Percentiles rank a stretch among this genome's conserved stretches.
phyloP scores from a whole-genome alignment of 2,888 invertebrate species.

The Acleris holmiana region DNA sequence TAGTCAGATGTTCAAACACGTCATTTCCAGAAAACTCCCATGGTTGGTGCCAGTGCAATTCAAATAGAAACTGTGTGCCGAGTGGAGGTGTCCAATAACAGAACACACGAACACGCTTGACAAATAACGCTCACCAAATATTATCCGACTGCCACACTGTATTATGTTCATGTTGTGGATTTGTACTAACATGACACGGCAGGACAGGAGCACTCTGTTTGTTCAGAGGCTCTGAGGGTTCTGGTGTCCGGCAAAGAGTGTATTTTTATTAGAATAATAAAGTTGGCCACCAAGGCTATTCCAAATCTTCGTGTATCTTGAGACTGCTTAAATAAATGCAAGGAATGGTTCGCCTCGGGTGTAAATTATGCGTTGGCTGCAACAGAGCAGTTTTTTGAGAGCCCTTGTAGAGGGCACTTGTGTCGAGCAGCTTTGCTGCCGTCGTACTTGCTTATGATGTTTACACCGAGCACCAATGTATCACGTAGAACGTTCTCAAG shows the following conservation, averaged over 20 bases:
- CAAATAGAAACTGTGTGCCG: constrained; percentile 74
- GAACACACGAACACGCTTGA: constrained; percentile 79
- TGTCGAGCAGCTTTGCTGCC: constrained; percentile 61
- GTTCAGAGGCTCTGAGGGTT: constrained; percentile 68
- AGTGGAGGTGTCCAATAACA: constrained; percentile 80
- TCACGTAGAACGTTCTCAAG: constrained; percentile 45
- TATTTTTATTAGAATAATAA: constrained; percentile 36
- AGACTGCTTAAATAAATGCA: background rate
- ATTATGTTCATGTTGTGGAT: constrained; percentile 66
- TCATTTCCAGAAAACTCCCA: constrained; percentile 64
- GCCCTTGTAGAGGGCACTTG: constrained; percentile 64
- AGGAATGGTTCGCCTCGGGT: constrained; percentile 27
- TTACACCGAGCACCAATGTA: constrained; percentile 65
- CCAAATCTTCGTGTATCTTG: constrained; percentile 1
- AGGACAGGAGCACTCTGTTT: constrained; percentile 69
- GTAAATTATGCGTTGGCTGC: constrained; percentile 66
- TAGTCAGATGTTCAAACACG: constrained; percentile 60
- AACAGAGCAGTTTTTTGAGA: constrained; percentile 74
- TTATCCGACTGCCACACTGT: constrained; percentile 72
- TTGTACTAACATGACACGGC: constrained; percentile 68
- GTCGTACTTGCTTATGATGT: constrained; percentile 62
- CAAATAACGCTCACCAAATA: constrained; percentile 80
- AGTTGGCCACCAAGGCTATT: background rate
- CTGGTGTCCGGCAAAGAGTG: constrained; percentile 50
- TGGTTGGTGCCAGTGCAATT: constrained; percentile 64